Base-by-base conservation (phyloP, 2,797 vertebrate genomes). In the Sebastolobus altivelis region DNA sequence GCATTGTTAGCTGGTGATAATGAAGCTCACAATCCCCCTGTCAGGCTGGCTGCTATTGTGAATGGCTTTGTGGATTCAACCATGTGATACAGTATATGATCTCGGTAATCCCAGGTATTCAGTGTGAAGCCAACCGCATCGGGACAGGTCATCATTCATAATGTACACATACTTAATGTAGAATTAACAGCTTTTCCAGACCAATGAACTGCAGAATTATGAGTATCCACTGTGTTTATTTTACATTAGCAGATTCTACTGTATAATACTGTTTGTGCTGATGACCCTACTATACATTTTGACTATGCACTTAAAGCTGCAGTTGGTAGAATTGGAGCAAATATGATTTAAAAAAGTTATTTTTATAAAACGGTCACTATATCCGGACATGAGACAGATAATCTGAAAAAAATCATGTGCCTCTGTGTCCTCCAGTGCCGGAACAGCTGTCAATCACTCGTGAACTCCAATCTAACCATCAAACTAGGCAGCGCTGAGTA, bases 51-150 rank as follows among this genome's bases (percentile, higher is more conserved):
- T 69, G 59, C 31, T 43, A 18, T 72, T 69, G 27, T 76, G n/a
- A 87, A 35, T 72, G 33, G 25, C 56, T 80, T 74, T 72, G 69
- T 75, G 31, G 72, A 78, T 55, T 60, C 38, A 76, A 10, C 12
- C 65, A 33, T 75, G 67, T 79, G 72, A 80, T 43, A 13, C 43
- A 18, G 43, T 46, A 46, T 49, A 77, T 71, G 70, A 88, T 81
- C 81, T 40, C 60, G 67, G 8, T 85, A 85, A 86, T 75, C 76
- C 65, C 40, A 67, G 59, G 56, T 80, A 62, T 75, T 77, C 27
- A 76, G n/a, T 68, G 20, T 46, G 13, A 35, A 63, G 67, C 65
- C 56, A 74, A 54, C 33, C 55, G 46, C 65, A 63, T 9, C 46
- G 10, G 49, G 62, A 63, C 68, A 58, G 66, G 62, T 81, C 66